Base-by-base conservation (phyloP, 2,888 invertebrate species). In the Augochlorella aurata region DNA sequence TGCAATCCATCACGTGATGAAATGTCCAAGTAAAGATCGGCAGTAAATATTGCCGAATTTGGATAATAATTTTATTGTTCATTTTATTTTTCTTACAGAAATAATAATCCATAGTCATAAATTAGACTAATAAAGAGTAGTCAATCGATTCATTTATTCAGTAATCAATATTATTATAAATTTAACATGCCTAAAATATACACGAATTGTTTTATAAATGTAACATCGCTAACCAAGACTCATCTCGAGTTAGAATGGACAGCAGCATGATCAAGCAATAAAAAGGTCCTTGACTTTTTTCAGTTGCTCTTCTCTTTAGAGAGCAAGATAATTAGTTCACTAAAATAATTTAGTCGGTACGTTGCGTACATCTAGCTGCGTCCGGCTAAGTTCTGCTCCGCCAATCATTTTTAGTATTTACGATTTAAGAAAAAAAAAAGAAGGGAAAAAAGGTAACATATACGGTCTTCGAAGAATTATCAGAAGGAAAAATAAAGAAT, bases 131-230 rank as follows among this genome's bases (percentile, higher is more conserved):
- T 90, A 89, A 92, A 92, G 88, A 91, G 89, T 92, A 91, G 90
- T 92, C 88, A 90, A 89, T 91, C 84, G 88, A 91, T 90, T 90
- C 85, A 87, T 90, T 91, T 90, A 91, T 90, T 91, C 85, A 90
- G 88, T 91, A 92, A 91, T 91, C 90, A 91, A 92, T 90, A 91
- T 91, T 88, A 89, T 91, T 92, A 92, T 91, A 91, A 92, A 93
- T 93, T 92, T 92, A 92, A 90, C 92, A 91, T 91, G 92, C 92
- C 92, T 93, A 92, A 92, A 93, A 92, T 92, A 92, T 93, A 93
- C 92, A 93, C 89, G 90, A 91, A 91, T 89, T 84, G 86, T 89
- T 90, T 90, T 90, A 90, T 90, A 90, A 92, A 91, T 91, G 89
- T 91, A 92, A 92, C 90, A 90, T 91, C 89, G 89, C 89, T 90